Conservation (phyloP, 2,113 vertebrate species). For the Gymnorhina tibicen region DNA sequence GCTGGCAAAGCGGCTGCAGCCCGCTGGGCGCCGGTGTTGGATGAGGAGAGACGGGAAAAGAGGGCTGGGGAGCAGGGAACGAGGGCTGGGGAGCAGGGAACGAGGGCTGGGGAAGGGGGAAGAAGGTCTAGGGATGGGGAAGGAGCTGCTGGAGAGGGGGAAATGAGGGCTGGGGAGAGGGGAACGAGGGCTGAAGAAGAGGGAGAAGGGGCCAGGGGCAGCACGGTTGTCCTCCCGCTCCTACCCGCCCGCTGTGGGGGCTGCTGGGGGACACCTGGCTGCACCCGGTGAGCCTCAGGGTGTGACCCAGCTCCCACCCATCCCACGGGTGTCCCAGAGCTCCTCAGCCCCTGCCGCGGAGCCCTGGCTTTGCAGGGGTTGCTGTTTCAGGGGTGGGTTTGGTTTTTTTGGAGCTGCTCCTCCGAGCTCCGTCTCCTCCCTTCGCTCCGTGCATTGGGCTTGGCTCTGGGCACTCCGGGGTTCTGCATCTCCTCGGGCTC, state of each 20-base stretch:
- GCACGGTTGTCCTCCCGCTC: too few relatives aligned
- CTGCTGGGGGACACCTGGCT: neutral
- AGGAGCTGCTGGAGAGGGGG: too few relatives aligned
- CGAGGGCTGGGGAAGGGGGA: too few relatives aligned
- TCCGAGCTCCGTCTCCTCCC: neutral
- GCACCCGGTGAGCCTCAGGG: fast-evolving
- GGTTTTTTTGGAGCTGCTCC: neutral
- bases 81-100: neutral
- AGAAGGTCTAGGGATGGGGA: too few relatives aligned
- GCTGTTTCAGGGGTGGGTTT: neutral
- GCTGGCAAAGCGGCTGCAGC: neutral
- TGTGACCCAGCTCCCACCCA: neutral
- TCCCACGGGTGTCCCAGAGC: neutral
- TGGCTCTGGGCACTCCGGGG: neutral
- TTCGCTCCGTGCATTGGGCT: neutral
- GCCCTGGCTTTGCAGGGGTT: neutral
- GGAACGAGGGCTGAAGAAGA: too few relatives aligned
- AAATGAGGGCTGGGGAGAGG: too few relatives aligned
- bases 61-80: neutral
- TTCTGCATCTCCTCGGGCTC: neutral
- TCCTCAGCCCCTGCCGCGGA: neutral
- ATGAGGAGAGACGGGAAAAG: neutral
- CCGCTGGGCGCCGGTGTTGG: neutral
- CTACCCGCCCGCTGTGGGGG: neutral
- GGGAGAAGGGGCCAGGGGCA: neutral